These are phyloP conservation scores for Neocloeon triangulifer DNA, from an alignment of 1,140 invertebrate genomes.

Conservation along the genomic window DNA sequence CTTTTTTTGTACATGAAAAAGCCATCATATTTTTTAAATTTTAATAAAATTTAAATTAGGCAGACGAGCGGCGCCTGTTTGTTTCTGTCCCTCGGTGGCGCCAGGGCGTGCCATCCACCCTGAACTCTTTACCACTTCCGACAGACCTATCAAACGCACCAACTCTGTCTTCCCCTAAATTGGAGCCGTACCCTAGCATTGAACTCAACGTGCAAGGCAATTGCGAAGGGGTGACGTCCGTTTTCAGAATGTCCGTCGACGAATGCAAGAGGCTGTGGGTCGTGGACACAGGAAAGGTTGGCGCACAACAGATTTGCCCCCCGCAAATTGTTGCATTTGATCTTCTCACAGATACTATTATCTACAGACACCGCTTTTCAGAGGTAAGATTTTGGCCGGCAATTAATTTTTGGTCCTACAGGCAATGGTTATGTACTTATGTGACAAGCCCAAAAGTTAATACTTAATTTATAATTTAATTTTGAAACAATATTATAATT, in stretches of 20 bases:
- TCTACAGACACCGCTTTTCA: conserved; percentile 22
- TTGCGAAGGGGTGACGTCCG: conserved; percentile 33
- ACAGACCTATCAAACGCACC: too few species aligned
- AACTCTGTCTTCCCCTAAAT: neutral
- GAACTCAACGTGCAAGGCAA: conserved; percentile 16
- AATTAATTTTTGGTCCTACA: too few species aligned
- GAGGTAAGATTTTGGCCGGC: too few species aligned
- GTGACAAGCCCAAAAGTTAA: too few species aligned
- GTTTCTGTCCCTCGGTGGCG: conserved; percentile 56
- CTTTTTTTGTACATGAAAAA: too few species aligned
- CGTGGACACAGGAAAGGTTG: conserved; percentile 45
- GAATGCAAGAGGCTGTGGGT: conserved; percentile 50
- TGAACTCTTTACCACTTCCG: conserved; percentile 36
- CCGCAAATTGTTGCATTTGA: conserved; percentile 48
- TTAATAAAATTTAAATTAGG: conserved; percentile 13
- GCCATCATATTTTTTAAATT: too few species aligned
- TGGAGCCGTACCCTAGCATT: neutral
- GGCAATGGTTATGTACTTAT: too few species aligned
- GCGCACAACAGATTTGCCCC: conserved; percentile 25
- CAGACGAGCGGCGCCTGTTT: conserved; percentile 39
- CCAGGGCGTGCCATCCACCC: conserved; percentile 39
- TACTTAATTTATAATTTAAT: too few species aligned
- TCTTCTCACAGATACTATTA: conserved; percentile 35
- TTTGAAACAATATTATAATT: too few species aligned
- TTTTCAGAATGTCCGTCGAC: conserved; percentile 41